Base-by-base conservation (phyloP, 2,888 invertebrate genomes). In the Synanthedon tipuliformis region DNA sequence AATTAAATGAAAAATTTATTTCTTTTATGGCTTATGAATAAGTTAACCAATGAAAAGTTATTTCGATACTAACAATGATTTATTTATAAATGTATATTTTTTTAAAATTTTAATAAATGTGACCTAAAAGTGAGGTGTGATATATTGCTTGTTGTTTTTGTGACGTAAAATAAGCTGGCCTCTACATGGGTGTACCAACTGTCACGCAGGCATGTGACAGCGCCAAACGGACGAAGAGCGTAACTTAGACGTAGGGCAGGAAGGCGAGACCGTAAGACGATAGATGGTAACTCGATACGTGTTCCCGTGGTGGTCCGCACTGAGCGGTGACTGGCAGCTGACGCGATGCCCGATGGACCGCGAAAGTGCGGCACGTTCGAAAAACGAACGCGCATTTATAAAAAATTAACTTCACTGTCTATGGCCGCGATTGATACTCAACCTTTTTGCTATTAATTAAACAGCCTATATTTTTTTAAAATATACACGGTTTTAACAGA, bases 261-360 rank as follows among this genome's bases (percentile, higher is more conserved):
- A 83, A 81, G 81, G 77, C 75, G 68, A 73, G 71, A 75, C 66
- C 65, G 72, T 81, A 83, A 82, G 81, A 79, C 79, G 84, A 84
- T 83, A 84, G 84, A 84, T 68, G 75, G 86, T 82, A 85, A 86
- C 81, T 53, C 63, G 84, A 86, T 73, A 77, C 66, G 62, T 61
- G 61, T 70, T 72, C 71, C 68, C 80, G 75, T 74, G 86, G 86
- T 87, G 86, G 86, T 87, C 86, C 69, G 63, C 68, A 67, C 75
- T 65, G 65, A 63, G 67, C 64, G 61, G 63, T 84, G 83, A 87
- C 78, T 83, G 86, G 86, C 86, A 85, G 71, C 76, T 85, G 81
- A 78, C 78, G 75, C 78, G 76, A 87, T 83, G 86, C 83, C 83
- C 82, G 82, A 83, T 86, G 77, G 85, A 86, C 80, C 86, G 86